Evolutionary conservation across 2,113 vertebrate genomes (phyloP), one percentile per base, ranked within the genome.

Genomic region (Chascanopsetta lugubris): DNA sequence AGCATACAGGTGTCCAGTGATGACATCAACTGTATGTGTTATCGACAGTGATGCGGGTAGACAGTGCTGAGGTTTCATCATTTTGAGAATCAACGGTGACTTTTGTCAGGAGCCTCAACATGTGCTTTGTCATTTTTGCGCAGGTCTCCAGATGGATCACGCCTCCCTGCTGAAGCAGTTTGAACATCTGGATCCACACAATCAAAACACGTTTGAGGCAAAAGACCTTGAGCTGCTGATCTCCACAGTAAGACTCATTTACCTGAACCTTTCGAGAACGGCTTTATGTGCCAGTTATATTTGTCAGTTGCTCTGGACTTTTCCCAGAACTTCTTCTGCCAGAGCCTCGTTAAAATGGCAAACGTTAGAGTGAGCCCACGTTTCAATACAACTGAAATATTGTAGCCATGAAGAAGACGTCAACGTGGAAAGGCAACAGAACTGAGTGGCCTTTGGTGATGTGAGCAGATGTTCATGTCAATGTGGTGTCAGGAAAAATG

Each of bases 151-250:
- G 86, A 87, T 97, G 79, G 95, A 96, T 72, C 95, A 97, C 42
- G 63, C 91, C 47, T 90, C 89, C 12, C 90, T 97, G 63, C 90
- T 97, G 58, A 96, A 95, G 91, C 96, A 97, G 83, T 96, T 97
- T 80, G 95, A 97, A 78, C 96, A 97, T 75, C 90, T 97, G 87
- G 96, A 97, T 77, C 93, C 94, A 2, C 94, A 96, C 88, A 97
- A 97, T 72, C 95, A 96, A 70, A 95, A 96, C 85, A 96, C 95
- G 0, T 97, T 96, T 1, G 96, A 97, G 77, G 94, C 96, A 75
- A 94, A 93, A 61, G 96, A 97, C 84, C 85, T 97, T n/a, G 95
- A 96, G 88, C 89, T 96, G 67, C 93, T 97, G 9, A 96, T 97
- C 49, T 92, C 94, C 4, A 93, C 95, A 32, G 95, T 97, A 88